Percentiles rank a stretch among this genome's conserved stretches.
Evolutionary conservation across 2,113 vertebrate genomes (phyloP).

Genomic region (Gobius niger): DNA sequence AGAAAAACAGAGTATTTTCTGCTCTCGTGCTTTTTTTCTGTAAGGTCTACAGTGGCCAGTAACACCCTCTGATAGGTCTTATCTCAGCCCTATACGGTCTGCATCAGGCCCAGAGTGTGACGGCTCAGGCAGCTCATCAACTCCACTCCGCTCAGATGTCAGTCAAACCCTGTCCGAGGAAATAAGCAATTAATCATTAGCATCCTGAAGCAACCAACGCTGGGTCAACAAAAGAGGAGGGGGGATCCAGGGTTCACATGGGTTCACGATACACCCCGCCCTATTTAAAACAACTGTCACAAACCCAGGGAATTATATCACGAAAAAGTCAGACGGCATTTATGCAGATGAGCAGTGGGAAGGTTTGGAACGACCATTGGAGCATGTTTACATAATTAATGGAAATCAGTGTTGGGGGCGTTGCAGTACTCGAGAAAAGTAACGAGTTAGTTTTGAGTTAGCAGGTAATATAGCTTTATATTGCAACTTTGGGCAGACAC

Average conservation of each 20-base stretch:
- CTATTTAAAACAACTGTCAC: conserved; percentile 24
- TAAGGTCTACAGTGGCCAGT: conserved; percentile 7
- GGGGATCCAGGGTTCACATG: conserved; percentile 44
- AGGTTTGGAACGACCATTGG: conserved; percentile 27
- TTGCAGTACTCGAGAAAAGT: too few species aligned
- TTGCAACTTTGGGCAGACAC: too few species aligned
- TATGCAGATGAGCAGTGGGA: conserved; percentile 65
- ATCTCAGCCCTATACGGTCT: conserved; percentile 19
- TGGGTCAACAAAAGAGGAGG: conserved; percentile 9
- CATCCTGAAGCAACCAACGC: conserved; percentile 47
- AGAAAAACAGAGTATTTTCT: too few species aligned
- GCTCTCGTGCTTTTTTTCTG: too few species aligned
- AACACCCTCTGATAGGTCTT: conserved; percentile 38
- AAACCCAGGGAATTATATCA: conserved; percentile 69
- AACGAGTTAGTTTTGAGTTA: too few species aligned
- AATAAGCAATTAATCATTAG: conserved; percentile 73
- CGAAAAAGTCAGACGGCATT: conserved; percentile 40
- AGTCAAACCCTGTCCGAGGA: conserved; percentile 57
- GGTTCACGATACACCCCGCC: conserved; percentile 47
- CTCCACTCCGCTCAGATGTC: conserved; percentile 58
- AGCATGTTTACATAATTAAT: too few species aligned
- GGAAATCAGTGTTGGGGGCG: too few species aligned
- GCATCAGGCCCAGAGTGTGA: conserved; percentile 45
- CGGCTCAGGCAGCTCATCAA: conserved; percentile 66
- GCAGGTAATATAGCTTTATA: too few species aligned